These are phyloP conservation scores for Bolinopsis microptera DNA, from an alignment of 37 sponge, comb jelly and placozoan genomes.

Conservation along the genomic window DNA sequence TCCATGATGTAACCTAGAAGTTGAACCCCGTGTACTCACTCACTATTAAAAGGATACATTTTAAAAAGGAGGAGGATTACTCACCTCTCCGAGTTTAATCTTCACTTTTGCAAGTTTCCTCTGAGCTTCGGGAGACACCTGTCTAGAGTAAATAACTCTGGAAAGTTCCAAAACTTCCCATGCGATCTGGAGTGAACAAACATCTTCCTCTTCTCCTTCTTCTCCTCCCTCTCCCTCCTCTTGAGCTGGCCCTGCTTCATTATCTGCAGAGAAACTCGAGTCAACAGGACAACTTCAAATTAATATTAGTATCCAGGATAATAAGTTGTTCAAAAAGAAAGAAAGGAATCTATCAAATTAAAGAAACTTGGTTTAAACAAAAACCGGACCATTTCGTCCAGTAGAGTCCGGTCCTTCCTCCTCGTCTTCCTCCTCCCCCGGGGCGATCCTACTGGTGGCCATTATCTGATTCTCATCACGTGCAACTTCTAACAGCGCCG, in stretches of 20 bases:
- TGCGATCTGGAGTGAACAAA: conserved; percentile 25
- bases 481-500: conserved; percentile 34
- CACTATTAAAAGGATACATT: too few species aligned
- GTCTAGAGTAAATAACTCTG: conserved; percentile 25
- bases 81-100: conserved; percentile 62
- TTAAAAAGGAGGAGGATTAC: too few species aligned
- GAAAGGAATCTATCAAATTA: too few species aligned
- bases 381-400: background rate
- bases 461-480: conserved; percentile 25
- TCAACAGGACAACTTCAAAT: too few species aligned
- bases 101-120: conserved; percentile 62
- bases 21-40: too few species aligned
- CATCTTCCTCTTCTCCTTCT: conserved; percentile 21
- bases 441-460: background rate
- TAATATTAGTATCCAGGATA: too few species aligned
- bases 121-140: background rate
- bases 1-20: too few species aligned
- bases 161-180: conserved; percentile 53
- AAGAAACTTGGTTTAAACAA: too few species aligned
- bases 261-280: too few species aligned
- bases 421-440: background rate
- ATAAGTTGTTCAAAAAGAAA: too few species aligned
- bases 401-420: conserved; percentile 30
- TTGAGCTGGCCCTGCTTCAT: background rate
- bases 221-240: background rate